Percentiles rank a stretch among this genome's conserved stretches.
Conservation (phyloP, 2,113 vertebrate genomes). For the Orientallactaga bullata region DNA sequence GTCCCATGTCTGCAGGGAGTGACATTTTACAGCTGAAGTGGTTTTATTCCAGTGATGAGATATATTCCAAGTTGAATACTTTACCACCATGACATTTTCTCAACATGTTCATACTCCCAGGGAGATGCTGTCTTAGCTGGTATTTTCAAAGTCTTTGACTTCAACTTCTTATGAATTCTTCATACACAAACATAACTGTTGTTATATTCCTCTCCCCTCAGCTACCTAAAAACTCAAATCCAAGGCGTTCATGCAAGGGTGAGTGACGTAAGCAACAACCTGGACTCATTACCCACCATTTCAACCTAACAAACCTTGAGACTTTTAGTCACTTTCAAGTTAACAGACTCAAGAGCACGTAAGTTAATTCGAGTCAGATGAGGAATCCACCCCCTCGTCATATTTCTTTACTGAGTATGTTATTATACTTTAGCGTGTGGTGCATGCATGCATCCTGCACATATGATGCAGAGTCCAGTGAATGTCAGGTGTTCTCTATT, state of each 20-base stretch:
- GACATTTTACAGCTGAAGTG: neutral
- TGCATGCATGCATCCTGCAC: no score
- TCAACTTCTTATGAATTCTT: neutral
- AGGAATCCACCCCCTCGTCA: neutral
- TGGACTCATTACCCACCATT: neutral
- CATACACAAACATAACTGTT: neutral
- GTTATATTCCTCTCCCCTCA: neutral
- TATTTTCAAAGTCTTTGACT: conserved; percentile 18
- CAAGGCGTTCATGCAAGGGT: neutral
- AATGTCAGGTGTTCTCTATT: no score
- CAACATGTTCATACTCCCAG: neutral
- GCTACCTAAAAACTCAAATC: conserved; percentile 17
- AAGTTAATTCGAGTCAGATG: neutral
- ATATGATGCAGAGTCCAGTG: no score
- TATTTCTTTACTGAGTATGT: no score
- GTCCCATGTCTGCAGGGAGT: neutral
- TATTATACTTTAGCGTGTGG: no score
- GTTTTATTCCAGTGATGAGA: conserved; percentile 11
- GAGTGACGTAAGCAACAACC: neutral
- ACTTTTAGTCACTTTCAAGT: neutral
- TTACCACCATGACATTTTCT: neutral
- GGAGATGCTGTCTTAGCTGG: neutral
- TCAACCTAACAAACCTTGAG: conserved; percentile 10
- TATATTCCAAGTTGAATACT: neutral
- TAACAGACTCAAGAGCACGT: neutral